Evolutionary conservation across 2,113 vertebrate genomes (phyloP), one percentile per base, ranked within the genome.

Genomic region (Apistogramma diplotaenia): DNA sequence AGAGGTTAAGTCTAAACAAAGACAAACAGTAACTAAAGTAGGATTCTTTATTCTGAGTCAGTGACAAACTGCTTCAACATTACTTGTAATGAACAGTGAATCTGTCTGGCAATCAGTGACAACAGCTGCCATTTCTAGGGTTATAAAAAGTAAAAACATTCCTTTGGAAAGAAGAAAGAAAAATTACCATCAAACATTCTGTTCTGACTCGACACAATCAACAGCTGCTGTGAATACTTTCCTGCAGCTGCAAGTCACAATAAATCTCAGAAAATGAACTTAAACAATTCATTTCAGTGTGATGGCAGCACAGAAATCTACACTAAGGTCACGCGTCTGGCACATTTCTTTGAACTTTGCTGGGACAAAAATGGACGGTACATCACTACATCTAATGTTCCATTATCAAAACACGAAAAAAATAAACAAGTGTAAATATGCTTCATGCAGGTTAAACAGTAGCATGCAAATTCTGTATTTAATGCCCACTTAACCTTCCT

Each of bases 401-500:
- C 29, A 37, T 80, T 27, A 85, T 55, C 40, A 71, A 55, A 74
- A 74, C 16, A 70, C 60, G 33, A 79, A 76, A 72, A 55, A 59
- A 81, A 74, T 10, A 51, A 72, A 83, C 43, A 40, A 37, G 55
- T 29, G 23, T 74, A 79, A 77, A 83, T 86, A 79, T 78, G 82
- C 79, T 85, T 77, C 46, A 75, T 76, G 74, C 49, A 85, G 55
- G 62, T 35, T 81, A 67, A 90, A 78, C n/a, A 83, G 86, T 74
- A 84, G 51, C 90, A 94, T 93, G 93, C 93, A 91, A 54, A 86
- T 76, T 76, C 51, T 85, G 88, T 23, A 85, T 87, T 65, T 65
- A 94, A 94, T 95, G 93, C 94, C 94, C 94, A 91, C 77, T 55
- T 84, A 83, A 67, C 59, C 29, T 78, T 83, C 83, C 56, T 83